Base-by-base conservation (phyloP, 23 tunicate genomes). In the Styela plicata region DNA sequence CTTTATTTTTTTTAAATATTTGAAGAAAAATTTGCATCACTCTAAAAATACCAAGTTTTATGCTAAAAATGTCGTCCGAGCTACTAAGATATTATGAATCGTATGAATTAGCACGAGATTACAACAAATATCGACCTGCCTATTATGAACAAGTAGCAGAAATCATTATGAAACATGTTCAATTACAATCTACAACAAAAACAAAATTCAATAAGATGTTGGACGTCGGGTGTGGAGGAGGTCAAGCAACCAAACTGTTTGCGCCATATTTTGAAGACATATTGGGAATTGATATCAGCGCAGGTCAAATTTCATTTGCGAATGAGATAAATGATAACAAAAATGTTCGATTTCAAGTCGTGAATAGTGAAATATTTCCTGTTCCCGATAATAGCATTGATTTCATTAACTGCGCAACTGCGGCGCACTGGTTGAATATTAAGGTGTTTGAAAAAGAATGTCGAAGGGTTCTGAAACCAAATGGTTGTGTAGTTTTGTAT, bases 191-290 rank as follows among this genome's bases (percentile, higher is more conserved):
- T 44, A 44, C 57, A 44, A 7, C 57, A 44, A 5, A 5, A 5
- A 44, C 57, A 7, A 44, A 44, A 44, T 44, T 44, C 10, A 13
- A 13, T 5, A 44, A 44, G 13, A 71, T 71, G 77, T 34, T 71
- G 24, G 77, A 71, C 17, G 77, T 71, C 13, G 77, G 77, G 7
- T 71, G 77, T 29, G 77, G 77, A 30, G 77, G 77, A 3, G 77
- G 77, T 21, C 23, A 26, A 71, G 32, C 77, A 3, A 71, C 77
- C 3, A 3, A 17, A 2, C 37, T 71, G 24, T 71, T 71, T 34
- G 5, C 34, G 26, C 24, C 32, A 3, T 33, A 71, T 71, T 71
- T 71, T 36, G 77, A 71, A 5, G 2, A 3, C 23, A 29, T 71
- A 30, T 5, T 71, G 34, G 77, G 77, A 32, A 71, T 71, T 3